Evolutionary conservation across 2,113 vertebrate species (phyloP), one percentile per base, ranked within the genome.

Genomic region (Haemorhous mexicanus): DNA sequence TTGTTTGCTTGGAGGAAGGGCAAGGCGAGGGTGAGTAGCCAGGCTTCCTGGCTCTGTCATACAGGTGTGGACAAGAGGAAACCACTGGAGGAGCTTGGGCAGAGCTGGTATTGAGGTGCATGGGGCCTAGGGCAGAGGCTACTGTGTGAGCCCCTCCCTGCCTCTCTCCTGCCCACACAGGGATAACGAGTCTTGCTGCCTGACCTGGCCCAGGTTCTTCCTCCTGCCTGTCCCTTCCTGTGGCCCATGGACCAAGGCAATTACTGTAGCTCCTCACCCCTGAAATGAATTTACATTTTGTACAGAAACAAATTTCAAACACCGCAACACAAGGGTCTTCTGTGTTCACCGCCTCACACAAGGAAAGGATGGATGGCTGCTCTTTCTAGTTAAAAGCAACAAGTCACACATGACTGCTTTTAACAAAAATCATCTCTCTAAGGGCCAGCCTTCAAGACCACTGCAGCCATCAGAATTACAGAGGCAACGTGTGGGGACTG

Each of bases 1-100:
- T 50, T 84, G 83, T 80, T 92, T 91, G 76, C 87, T 91, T 3
- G 49, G 79, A 90, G 92, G 88, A 78, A 84, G 86, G 90, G 79
- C 56, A 75, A 77, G 76, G 90, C 0, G 0, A 66, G 1, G 33
- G 26, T 4, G 6, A 89, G 74, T 69, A 39, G 56, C 74, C 79
- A 44, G 75, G 66, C 75, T 95, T 49, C 33, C 58, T 4, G 4
- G 74, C 58, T 53, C 69, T 89, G 78, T 52, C 6, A 23, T 33
- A 18, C 81, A 61, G 89, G 93, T 91, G 93, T 16, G 5, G 70
- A 44, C 66, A 41, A n/a, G 85, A 95, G 85, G 88, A 94, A 91
- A 77, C 88, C 79, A 77, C 73, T 4, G 8, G 17, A 49, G 61
- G 61, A 93, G 61, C 58, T 74, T 41, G 83, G 76, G 61, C 78